phyloP scores from a whole-genome alignment of 2,113 vertebrate genomes.

The Lophura nycthemera region DNA sequence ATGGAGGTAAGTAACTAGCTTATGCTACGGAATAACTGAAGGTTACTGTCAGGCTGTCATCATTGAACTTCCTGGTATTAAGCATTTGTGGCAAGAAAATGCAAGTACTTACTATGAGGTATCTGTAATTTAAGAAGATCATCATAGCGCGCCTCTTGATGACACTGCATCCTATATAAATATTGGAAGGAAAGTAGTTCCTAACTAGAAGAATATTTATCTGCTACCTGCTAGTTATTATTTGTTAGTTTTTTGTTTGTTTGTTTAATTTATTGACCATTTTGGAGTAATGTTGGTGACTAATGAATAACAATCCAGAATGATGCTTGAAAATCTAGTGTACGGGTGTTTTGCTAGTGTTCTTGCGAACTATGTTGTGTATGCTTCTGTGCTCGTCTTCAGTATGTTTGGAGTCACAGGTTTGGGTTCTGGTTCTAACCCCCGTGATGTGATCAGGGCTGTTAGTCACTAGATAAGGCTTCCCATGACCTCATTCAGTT shows the following conservation, averaged over 20 bases:
- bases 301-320: neutral
- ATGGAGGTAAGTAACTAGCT: constrained; percentile 84
- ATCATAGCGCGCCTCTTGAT: neutral
- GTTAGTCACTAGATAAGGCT: too few species aligned
- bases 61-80: neutral
- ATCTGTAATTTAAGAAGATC: neutral
- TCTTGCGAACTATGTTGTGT: neutral
- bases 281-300: neutral
- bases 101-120: neutral
- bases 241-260: neutral
- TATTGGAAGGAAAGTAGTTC: neutral
- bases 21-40: neutral
- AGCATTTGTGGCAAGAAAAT: neutral
- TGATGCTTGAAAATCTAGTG: neutral
- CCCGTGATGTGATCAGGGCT: too few species aligned
- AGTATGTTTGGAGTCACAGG: neutral
- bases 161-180: neutral
- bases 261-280: neutral
- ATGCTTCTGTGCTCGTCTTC: neutral
- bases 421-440: neutral
- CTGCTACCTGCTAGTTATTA: neutral
- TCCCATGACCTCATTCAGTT: too few species aligned
- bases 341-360: neutral
- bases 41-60: neutral
- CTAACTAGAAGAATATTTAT: neutral